Evolutionary conservation across 2,797 vertebrate genomes (phyloP).

Genomic region (Sciurus vulgaris): DNA sequence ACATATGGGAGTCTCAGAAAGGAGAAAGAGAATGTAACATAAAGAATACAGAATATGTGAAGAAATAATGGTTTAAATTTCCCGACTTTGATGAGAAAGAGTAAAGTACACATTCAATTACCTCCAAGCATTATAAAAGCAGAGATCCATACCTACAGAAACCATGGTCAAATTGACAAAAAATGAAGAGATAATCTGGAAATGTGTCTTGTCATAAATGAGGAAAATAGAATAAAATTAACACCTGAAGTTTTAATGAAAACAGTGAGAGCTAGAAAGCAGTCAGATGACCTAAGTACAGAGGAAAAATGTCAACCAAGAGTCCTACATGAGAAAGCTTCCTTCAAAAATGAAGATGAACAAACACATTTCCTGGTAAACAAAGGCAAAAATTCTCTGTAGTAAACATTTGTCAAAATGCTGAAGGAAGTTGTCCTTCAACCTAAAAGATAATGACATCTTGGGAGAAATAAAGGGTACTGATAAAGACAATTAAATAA

Average conservation of each 20-base stretch:
- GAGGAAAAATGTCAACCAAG: background rate
- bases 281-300: background rate
- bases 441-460: too few species aligned
- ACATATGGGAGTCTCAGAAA: too few species aligned
- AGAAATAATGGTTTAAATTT: too few species aligned
- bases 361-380: background rate
- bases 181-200: background rate
- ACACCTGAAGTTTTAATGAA: background rate
- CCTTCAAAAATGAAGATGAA: background rate
- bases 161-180: background rate
- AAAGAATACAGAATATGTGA: too few species aligned
- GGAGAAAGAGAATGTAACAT: too few species aligned
- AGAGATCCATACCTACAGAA: background rate
- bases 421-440: background rate
- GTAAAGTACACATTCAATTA: too few species aligned
- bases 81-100: too few species aligned
- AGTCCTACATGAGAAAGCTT: background rate
- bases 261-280: background rate
- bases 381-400: background rate
- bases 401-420: background rate
- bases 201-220: background rate
- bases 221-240: background rate
- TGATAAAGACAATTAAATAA: too few species aligned
- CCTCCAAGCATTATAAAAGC: too few species aligned
- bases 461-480: too few species aligned